Conservation (phyloP, 2,888 invertebrate species). For the Troides oblongomaculatus region DNA sequence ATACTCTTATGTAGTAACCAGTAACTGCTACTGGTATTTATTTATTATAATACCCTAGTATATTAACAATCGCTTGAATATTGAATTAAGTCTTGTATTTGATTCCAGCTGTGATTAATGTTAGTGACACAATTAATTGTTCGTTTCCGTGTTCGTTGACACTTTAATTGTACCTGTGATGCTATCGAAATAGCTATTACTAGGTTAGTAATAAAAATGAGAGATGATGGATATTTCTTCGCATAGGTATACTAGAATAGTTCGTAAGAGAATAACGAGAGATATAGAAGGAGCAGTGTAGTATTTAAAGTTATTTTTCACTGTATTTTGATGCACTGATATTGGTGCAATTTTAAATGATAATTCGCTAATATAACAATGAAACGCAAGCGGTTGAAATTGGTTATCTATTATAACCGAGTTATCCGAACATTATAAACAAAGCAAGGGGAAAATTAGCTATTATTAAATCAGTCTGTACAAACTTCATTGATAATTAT, state of each 20-base stretch:
- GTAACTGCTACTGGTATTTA: not conserved
- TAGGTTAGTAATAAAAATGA: not conserved
- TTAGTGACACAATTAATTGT: constrained; percentile 1
- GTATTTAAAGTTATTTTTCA: no score
- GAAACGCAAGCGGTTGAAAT: not conserved
- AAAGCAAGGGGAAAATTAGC: constrained; percentile 8
- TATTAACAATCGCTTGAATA: not conserved
- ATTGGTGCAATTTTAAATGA: not conserved
- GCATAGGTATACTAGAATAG: not conserved
- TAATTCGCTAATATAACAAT: constrained; percentile 2
- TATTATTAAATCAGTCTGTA: constrained; percentile 8
- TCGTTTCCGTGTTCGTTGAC: constrained; percentile 1
- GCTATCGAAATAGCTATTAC: not conserved
- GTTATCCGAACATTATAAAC: constrained; percentile 3
- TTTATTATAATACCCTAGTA: not conserved
- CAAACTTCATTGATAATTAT: constrained; percentile 13
- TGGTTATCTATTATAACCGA: constrained; percentile 7
- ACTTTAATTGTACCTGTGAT: not conserved
- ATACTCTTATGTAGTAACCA: no score
- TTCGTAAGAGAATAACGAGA: not conserved
- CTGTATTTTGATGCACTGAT: not conserved
- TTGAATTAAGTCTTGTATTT: constrained; percentile 1
- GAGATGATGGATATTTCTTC: not conserved
- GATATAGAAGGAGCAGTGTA: no score
- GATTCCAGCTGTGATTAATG: constrained; percentile 1